A percentile compares a stretch with the other conserved stretches of the same genome.
Conservation (phyloP, 2,797 vertebrate genomes). For the Eospalax fontanierii region DNA sequence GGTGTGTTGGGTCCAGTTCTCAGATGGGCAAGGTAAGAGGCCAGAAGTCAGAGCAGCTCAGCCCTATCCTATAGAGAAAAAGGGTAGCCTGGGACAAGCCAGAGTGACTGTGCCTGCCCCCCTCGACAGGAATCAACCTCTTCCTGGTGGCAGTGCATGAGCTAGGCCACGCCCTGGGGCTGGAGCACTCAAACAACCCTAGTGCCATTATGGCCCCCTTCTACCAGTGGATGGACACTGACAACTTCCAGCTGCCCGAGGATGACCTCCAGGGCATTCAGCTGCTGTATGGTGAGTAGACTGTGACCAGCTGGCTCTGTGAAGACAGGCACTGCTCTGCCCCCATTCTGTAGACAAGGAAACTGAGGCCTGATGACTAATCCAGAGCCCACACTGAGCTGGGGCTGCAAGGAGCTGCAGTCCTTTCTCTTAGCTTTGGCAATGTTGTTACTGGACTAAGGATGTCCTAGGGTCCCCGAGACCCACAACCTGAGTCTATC, state of each 20-base stretch:
- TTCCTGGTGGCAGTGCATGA: slow-evolving; percentile 98
- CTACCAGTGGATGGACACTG: slow-evolving; percentile 99
- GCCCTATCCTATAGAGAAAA: background rate
- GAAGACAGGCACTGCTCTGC: accelerated
- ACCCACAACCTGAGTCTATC: background rate
- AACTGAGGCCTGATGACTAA: background rate
- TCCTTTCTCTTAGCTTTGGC: background rate
- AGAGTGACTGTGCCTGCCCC: background rate
- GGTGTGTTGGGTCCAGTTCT: background rate
- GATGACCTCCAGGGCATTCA: slow-evolving; percentile 97
- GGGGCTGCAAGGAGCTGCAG: background rate
- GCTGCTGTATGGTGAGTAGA: slow-evolving; percentile 96
- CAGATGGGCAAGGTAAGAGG: background rate
- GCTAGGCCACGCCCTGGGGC: slow-evolving; percentile 96
- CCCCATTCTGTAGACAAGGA: background rate
- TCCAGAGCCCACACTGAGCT: background rate
- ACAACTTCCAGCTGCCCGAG: slow-evolving; percentile 96
- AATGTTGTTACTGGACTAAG: background rate
- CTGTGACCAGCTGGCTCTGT: background rate
- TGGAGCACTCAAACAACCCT: slow-evolving; percentile 98
- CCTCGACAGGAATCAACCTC: slow-evolving; percentile 95
- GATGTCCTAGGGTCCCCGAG: background rate
- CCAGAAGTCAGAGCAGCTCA: background rate
- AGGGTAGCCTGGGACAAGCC: background rate
- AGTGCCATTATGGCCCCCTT: slow-evolving; percentile 99